These are phyloP conservation scores for Nannobrachium achirus DNA, from an alignment of 2,113 vertebrate species.

Conservation along the genomic window DNA sequence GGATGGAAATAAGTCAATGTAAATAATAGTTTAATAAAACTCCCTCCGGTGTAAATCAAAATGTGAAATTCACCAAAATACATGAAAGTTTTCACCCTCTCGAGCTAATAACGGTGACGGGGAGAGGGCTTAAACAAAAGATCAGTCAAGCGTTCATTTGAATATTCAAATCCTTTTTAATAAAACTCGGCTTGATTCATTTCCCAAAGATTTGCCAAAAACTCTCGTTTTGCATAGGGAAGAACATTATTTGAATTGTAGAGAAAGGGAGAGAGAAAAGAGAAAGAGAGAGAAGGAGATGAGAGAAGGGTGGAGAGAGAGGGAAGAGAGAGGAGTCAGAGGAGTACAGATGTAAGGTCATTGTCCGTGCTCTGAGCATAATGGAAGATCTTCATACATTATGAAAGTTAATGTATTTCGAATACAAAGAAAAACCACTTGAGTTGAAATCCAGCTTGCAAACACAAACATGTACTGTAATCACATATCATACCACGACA, in stretches of 20 bases:
- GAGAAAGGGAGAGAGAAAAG: background rate
- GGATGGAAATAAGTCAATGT: constrained; percentile 82
- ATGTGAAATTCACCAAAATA: constrained; percentile 78
- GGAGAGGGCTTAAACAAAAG: constrained; percentile 83
- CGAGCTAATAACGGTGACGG: constrained; percentile 81
- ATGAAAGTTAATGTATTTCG: background rate
- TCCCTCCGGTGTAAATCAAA: constrained; percentile 76
- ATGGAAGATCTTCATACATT: background rate
- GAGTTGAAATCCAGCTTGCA: background rate
- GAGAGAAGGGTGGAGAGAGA: constrained; percentile 7
- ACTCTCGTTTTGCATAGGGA: constrained; percentile 61
- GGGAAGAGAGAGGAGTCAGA: constrained; percentile 31
- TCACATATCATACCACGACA: too few species aligned
- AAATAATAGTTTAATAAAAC: constrained; percentile 85
- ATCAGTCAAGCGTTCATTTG: constrained; percentile 84
- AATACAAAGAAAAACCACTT: background rate
- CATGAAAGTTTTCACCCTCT: constrained; percentile 79
- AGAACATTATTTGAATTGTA: constrained; percentile 74
- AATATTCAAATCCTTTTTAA: constrained; percentile 84
- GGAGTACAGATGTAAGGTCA: constrained; percentile 38
- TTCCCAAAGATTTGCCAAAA: constrained; percentile 76
- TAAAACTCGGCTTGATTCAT: constrained; percentile 77
- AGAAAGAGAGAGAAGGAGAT: background rate
- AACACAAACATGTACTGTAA: too few species aligned
- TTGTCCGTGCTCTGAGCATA: constrained; percentile 25